phyloP scores from a whole-genome alignment of 2,888 invertebrate genomes.

The Hyalella azteca region DNA sequence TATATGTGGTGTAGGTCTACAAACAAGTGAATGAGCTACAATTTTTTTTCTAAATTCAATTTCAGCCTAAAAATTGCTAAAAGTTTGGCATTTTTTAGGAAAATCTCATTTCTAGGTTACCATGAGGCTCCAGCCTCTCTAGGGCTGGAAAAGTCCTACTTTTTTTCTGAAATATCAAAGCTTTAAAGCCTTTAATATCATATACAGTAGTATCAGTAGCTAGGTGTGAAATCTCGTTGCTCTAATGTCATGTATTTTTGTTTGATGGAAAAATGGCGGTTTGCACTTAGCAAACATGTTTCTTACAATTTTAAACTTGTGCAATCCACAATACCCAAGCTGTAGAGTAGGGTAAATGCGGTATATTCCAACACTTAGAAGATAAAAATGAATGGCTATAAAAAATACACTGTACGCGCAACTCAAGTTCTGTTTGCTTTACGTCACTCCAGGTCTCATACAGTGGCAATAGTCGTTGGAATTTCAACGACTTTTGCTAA shows the following conservation, averaged over 20 bases:
- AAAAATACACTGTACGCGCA: too few relatives aligned
- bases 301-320: too few relatives aligned
- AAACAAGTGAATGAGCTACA: not conserved
- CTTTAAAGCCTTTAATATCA: not conserved
- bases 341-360: too few relatives aligned
- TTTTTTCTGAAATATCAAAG: not conserved
- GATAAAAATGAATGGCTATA: too few relatives aligned
- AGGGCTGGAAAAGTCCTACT: not conserved
- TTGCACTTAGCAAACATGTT: too few relatives aligned
- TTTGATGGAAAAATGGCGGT: not conserved
- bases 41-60: not conserved
- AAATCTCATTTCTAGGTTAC: not conserved
- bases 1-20: not conserved
- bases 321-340: too few relatives aligned
- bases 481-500: too few relatives aligned
- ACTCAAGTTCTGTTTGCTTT: too few relatives aligned
- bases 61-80: not conserved
- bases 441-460: too few relatives aligned
- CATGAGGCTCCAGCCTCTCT: not conserved
- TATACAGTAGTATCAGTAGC: not conserved
- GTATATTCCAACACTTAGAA: too few relatives aligned
- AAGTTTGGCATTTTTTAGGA: not conserved
- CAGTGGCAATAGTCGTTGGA: too few relatives aligned
- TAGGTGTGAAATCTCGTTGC: not conserved
- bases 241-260: not conserved